Percentiles rank a stretch among this genome's conserved stretches.
Conservation (phyloP, 2,113 vertebrate species). For the Callaeas wilsoni region DNA sequence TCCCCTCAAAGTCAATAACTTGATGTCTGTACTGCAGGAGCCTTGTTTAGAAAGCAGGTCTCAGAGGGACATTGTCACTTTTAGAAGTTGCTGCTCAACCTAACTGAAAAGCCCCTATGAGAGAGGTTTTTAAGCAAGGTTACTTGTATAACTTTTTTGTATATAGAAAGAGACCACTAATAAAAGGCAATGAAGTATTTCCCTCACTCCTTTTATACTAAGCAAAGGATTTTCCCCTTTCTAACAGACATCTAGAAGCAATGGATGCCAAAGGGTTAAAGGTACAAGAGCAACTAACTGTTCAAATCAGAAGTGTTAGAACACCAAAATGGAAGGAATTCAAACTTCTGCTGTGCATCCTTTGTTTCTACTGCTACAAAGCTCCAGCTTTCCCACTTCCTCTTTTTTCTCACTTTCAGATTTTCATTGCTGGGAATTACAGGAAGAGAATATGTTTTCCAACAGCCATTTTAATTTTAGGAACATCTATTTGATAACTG, state of each 20-base stretch:
- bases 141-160: neutral
- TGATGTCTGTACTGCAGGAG: neutral
- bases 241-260: neutral
- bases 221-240: neutral
- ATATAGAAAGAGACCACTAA: neutral
- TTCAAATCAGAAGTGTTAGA: slow-evolving; percentile 13
- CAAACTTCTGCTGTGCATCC: slow-evolving; percentile 19
- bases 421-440: neutral
- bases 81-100: neutral
- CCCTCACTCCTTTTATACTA: neutral
- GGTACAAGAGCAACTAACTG: slow-evolving; percentile 44
- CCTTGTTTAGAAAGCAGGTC: neutral
- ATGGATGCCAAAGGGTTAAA: neutral
- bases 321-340: neutral
- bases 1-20: neutral
- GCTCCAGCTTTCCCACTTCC: slow-evolving; percentile 10
- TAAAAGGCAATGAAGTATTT: neutral
- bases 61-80: neutral
- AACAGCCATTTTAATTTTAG: neutral
- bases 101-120: neutral
- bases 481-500: neutral
- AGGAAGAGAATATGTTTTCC: neutral
- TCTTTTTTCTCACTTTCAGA: slow-evolving; percentile 38
- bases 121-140: neutral
- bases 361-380: slow-evolving; percentile 34